Percentiles rank a stretch among this genome's conserved stretches.
phyloP scores from a whole-genome alignment of 2,113 vertebrate genomes.

The Stigmatopora argus region DNA sequence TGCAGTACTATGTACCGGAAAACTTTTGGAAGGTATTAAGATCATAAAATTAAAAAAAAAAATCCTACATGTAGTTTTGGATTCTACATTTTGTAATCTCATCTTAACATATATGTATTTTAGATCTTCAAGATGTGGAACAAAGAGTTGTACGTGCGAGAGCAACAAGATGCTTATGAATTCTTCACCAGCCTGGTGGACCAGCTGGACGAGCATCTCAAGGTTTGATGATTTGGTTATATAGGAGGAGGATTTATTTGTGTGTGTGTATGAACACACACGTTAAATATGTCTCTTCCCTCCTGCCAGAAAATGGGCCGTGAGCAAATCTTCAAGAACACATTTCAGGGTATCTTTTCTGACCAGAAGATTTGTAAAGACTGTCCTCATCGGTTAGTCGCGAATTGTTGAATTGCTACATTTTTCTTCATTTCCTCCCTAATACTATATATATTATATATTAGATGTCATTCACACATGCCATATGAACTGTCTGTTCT shows the following conservation, averaged over 20 bases:
- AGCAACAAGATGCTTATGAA: conserved; percentile 97
- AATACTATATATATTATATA: too few species aligned
- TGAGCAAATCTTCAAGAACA: conserved; percentile 98
- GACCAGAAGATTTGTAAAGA: conserved; percentile 99
- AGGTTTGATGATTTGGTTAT: conserved; percentile 70
- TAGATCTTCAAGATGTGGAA: conserved; percentile 99
- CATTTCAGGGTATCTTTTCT: conserved; percentile 97
- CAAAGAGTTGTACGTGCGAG: conserved; percentile 92
- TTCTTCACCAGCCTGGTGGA: conserved; percentile 99
- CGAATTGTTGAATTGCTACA: neutral
- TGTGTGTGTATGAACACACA: neutral
- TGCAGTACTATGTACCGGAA: conserved; percentile 97
- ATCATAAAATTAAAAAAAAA: neutral
- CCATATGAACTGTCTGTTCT: neutral
- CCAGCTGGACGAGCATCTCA: conserved; percentile 96
- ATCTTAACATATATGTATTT: neutral
- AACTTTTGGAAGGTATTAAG: conserved; percentile 94
- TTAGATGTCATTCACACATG: neutral
- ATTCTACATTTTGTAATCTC: neutral
- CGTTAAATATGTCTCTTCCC: neutral
- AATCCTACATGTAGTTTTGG: neutral
- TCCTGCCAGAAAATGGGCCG: conserved; percentile 90
- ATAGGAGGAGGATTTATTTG: neutral
- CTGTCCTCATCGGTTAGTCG: conserved; percentile 88
- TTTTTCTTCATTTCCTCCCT: too few species aligned